phyloP scores from a whole-genome alignment of 1,140 invertebrate species.

The Heliconius hermathena region DNA sequence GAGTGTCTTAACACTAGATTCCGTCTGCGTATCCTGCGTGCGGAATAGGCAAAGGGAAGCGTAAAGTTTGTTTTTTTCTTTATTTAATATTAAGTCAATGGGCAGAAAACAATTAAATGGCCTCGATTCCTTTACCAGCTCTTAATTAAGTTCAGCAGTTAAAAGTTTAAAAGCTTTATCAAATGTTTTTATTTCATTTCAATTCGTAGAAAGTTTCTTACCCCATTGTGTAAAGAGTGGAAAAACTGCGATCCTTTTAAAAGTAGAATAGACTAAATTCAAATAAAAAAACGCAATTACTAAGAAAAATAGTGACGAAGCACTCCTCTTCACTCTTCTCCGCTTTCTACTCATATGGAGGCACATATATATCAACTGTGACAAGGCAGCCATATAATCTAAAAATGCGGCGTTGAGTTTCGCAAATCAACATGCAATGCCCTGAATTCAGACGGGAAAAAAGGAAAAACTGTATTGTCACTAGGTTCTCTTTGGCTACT shows the following conservation, averaged over 20 bases:
- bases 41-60: too few species aligned
- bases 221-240: not conserved
- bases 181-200: not conserved
- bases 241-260: not conserved
- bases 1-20: too few species aligned
- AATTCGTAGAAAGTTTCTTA: not conserved
- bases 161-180: constrained; percentile 1
- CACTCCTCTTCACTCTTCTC: not conserved
- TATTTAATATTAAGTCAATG: not conserved
- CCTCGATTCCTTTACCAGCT: constrained; percentile 5
- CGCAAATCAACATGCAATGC: too few species aligned
- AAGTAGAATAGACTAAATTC: not conserved
- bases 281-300: too few species aligned
- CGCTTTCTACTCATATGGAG: not conserved
- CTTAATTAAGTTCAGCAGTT: constrained; percentile 8
- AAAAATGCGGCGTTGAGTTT: too few species aligned
- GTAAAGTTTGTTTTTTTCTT: too few species aligned
- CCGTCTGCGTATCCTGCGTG: too few species aligned
- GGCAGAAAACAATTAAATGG: not conserved
- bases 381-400: too few species aligned
- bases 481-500: not conserved
- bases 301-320: not conserved
- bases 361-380: too few species aligned
- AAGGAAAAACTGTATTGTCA: not conserved
- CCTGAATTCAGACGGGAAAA: not conserved